phyloP scores from a whole-genome alignment of 2,797 vertebrate species.

The Leptodactylus fallax region DNA sequence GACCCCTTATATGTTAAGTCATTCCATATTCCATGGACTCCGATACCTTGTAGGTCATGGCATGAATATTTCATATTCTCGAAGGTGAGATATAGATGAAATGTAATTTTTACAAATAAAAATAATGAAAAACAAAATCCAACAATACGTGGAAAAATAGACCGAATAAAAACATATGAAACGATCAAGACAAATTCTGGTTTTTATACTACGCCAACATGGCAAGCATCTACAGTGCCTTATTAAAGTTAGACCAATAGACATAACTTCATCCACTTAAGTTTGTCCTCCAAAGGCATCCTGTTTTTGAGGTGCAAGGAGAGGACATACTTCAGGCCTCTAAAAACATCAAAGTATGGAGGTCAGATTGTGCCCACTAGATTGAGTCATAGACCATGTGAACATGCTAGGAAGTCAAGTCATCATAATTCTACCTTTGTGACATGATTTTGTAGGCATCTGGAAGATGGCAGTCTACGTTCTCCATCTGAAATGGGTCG shows the following conservation, averaged over 20 bases:
- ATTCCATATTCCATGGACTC: slow-evolving; percentile 11
- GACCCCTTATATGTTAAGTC: slow-evolving; percentile 1
- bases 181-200: too few relatives aligned
- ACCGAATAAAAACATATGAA: too few relatives aligned
- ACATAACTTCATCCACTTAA: too few relatives aligned
- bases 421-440: slow-evolving; percentile 84
- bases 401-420: neutral
- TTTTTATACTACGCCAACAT: too few relatives aligned
- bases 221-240: too few relatives aligned
- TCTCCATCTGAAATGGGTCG: slow-evolving; percentile 99
- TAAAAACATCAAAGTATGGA: neutral
- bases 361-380: neutral
- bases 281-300: too few relatives aligned
- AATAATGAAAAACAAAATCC: neutral
- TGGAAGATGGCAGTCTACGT: slow-evolving; percentile 98
- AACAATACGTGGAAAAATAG: too few relatives aligned
- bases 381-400: neutral
- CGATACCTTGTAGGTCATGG: neutral
- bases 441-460: slow-evolving; percentile 99
- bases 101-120: neutral
- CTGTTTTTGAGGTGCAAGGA: neutral
- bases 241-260: too few relatives aligned
- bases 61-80: slow-evolving; percentile 23
- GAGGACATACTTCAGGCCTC: too few relatives aligned
- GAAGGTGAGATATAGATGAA: neutral